Base-by-base conservation (phyloP, 2,888 invertebrate genomes). In the Pediacus dermestoides region DNA sequence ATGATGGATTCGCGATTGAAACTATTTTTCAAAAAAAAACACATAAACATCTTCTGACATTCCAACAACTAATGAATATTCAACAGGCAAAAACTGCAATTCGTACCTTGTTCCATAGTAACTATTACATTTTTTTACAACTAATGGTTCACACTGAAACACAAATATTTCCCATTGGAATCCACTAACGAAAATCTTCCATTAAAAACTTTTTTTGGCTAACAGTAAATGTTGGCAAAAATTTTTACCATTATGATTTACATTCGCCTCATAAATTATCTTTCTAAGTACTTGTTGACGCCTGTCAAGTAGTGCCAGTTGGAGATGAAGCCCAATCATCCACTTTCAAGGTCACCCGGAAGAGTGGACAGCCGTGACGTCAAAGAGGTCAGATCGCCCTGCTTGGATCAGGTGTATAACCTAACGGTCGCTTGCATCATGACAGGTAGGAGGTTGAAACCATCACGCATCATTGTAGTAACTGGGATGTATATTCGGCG, bases 281-380 rank as follows among this genome's bases (percentile, higher is more conserved):
- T 40, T 41, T 42, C 42, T 44, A 53, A 56, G 50, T 51, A 55
- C 48, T 52, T 51, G 57, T 54, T 52, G 60, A 58, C 46, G 50
- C 44, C 53, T 53, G 55, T 48, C 51, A 45, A 35, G 36, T 34
- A 37, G 30, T 37, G 37, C 16, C 3, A 12, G 25, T 30, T 26
- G 37, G 23, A 43, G 40, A 44, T 42, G 48, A 52, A 53, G 44
- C 37, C 21, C 34, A 36, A 35, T n/a, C n/a, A 28, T 13, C 28
- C 6, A n/a, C 28, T 13, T 49, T 57, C 62, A 63, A 64, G 62
- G 64, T 62, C 60, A 61, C 58, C 59, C 61, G 62, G 61, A 63
- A 64, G 60, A 59, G 37, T 56, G 58, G 56, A 58, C 57, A 55
- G 43, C 48, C 47, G 41, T 56, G 59, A 60, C 61, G 59, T 60